Evolutionary conservation across 2,113 vertebrate genomes (phyloP), one percentile per base, ranked within the genome.

Genomic region (Gadus macrocephalus): DNA sequence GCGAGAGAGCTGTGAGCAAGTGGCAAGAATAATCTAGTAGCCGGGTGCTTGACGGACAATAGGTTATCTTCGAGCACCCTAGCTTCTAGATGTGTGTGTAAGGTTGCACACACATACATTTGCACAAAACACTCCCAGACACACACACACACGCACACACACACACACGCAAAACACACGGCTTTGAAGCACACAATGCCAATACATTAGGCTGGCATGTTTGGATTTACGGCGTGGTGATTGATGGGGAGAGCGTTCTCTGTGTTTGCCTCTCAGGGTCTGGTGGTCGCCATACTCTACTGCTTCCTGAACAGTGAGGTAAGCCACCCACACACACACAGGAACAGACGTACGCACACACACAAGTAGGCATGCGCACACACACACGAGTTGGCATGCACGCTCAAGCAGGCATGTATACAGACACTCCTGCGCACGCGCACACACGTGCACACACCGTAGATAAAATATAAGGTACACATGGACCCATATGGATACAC

Each of bases 241-340:
- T 22, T 17, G 7, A 61, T 61, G 11, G 6, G 7, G 17, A 3
- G 19, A 19, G 0, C 19, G 19, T 8, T 19, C 7, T n/a, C n/a
- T 42, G 12, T 8, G 9, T 82, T 22, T 84, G 8, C 77, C 60
- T 85, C 82, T 55, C 74, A 97, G 96, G 96, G 95, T 15, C 71
- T 97, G 53, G 93, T 95, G 58, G 95, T 97, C 67, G 94, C 95
- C 0, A 87, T 96, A 42, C 89, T 97, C 3, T 97, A 97, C 74
- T 97, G 96, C 75, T 96, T 98, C 84, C 86, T 98, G 76, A 97
- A 97, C 88, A 95, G 91, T 15, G 96, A 97, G 86, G 96, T 96
- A 87, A 92, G 94, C 85, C 53, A 22, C 16, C 19, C 53, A 25
- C 12, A 63, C 8, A 62, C 61, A 62, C 55, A 58, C 17, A 59